phyloP scores from a whole-genome alignment of 2,888 invertebrate species.

The Drosophila melanosoma region DNA sequence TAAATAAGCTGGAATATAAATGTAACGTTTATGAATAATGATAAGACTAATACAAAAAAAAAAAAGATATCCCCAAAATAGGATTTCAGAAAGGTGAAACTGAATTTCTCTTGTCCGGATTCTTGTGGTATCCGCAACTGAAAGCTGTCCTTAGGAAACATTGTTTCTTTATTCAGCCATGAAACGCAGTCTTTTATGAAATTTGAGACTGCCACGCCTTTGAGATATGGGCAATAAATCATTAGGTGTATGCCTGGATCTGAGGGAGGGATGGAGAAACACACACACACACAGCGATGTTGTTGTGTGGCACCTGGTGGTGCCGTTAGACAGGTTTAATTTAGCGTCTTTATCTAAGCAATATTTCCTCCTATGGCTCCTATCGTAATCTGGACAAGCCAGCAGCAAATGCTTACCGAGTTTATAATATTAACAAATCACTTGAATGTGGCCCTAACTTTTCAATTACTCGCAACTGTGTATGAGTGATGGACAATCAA shows the following conservation, averaged over 20 bases:
- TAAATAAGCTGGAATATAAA: neutral
- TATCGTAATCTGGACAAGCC: conserved; percentile 27
- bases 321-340: conserved; percentile 54
- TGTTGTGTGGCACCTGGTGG: conserved; percentile 56
- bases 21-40: neutral
- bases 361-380: conserved; percentile 36
- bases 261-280: no score
- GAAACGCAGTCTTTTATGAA: conserved; percentile 56
- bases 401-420: conserved; percentile 46
- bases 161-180: conserved; percentile 54
- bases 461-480: conserved; percentile 60
- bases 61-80: neutral
- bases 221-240: conserved; percentile 72
- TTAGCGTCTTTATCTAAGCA: conserved; percentile 41
- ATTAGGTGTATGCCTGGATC: conserved; percentile 45
- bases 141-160: conserved; percentile 34
- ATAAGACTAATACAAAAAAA: neutral
- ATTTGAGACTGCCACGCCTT: conserved; percentile 67
- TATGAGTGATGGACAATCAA: conserved; percentile 49
- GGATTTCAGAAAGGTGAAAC: conserved; percentile 1
- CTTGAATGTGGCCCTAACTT: conserved; percentile 47
- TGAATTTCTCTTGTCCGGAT: conserved; percentile 1
- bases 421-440: conserved; percentile 46
- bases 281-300: neutral
- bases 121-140: neutral